These are phyloP conservation scores for Epirrhoe tristata DNA, from an alignment of 2,888 invertebrate species.

Conservation along the genomic window DNA sequence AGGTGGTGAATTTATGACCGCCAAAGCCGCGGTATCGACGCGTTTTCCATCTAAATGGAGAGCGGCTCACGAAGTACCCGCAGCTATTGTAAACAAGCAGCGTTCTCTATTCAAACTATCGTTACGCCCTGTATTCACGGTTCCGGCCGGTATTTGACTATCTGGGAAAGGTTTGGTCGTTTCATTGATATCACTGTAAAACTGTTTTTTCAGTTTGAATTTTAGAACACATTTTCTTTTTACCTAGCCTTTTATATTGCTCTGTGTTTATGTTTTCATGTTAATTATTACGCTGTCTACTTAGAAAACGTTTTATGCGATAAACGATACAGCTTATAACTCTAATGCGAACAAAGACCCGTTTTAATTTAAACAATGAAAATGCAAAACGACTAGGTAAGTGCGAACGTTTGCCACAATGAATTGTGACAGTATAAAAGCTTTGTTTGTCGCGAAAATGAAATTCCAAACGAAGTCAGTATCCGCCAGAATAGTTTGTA, in stretches of 20 bases:
- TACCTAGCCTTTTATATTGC: background rate
- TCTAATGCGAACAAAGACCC: conserved; percentile 48
- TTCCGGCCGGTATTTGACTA: conserved; percentile 69
- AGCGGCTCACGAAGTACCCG: conserved; percentile 80
- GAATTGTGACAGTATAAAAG: conserved; percentile 73
- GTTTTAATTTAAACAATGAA: conserved; percentile 62
- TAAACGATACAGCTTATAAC: conserved; percentile 39
- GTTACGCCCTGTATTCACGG: conserved; percentile 72
- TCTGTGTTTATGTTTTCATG: background rate
- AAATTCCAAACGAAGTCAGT: conserved; percentile 63
- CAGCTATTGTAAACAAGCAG: conserved; percentile 82
- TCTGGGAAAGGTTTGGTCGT: conserved; percentile 67
- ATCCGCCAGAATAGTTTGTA: conserved; percentile 57
- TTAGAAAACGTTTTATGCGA: conserved; percentile 31
- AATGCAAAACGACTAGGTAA: conserved; percentile 60
- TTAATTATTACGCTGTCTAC: conserved; percentile 24
- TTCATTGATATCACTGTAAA: conserved; percentile 56
- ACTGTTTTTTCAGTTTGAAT: conserved; percentile 49
- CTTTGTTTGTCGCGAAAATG: conserved; percentile 70
- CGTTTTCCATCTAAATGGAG: conserved; percentile 79
- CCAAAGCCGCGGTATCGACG: conserved; percentile 72
- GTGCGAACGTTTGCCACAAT: conserved; percentile 65
- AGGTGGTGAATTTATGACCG: conserved; percentile 65
- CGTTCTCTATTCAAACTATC: conserved; percentile 80
- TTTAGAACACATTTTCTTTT: conserved; percentile 55